Percentiles rank a stretch among this genome's conserved stretches.
These are phyloP conservation scores for Thrips palmi DNA, from an alignment of 1,140 invertebrate species.

Conservation along the genomic window DNA sequence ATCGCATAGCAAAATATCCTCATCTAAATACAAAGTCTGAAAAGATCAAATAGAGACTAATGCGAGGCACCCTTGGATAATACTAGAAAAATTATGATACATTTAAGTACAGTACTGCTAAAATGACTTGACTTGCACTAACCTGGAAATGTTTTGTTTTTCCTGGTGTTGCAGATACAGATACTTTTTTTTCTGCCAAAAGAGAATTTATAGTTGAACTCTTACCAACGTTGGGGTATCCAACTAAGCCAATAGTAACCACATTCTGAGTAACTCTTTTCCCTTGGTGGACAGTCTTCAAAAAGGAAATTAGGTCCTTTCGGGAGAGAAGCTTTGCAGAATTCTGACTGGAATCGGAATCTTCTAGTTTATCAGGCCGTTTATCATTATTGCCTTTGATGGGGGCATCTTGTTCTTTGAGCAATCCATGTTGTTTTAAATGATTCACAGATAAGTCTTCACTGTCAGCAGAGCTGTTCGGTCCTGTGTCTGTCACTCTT, in stretches of 20 bases:
- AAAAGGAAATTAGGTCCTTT: constrained; percentile 41
- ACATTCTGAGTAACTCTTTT: constrained; percentile 30
- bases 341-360: constrained; percentile 17
- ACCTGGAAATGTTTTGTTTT: constrained; percentile 67
- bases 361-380: constrained; percentile 18
- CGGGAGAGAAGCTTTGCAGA: constrained; percentile 32
- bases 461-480: constrained; percentile 15
- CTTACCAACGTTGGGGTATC: constrained; percentile 99
- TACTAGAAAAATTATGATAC: no score
- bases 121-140: constrained; percentile 6
- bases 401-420: constrained; percentile 2
- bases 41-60: constrained; percentile 51
- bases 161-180: constrained; percentile 55
- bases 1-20: constrained; percentile 78
- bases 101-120: no score
- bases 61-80: no score
- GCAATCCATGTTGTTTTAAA: constrained; percentile 15
- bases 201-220: constrained; percentile 96
- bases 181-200: constrained; percentile 72
- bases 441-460: no score
- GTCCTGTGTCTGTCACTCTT: constrained; percentile 15
- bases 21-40: constrained; percentile 68
- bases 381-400: constrained; percentile 19
- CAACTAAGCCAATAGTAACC: constrained; percentile 79
- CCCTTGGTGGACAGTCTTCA: constrained; percentile 25